A percentile compares a stretch with the other conserved stretches of the same genome.
Evolutionary conservation across 2,797 vertebrate species (phyloP).

Genomic region (Lepilemur ruficaudatus): DNA sequence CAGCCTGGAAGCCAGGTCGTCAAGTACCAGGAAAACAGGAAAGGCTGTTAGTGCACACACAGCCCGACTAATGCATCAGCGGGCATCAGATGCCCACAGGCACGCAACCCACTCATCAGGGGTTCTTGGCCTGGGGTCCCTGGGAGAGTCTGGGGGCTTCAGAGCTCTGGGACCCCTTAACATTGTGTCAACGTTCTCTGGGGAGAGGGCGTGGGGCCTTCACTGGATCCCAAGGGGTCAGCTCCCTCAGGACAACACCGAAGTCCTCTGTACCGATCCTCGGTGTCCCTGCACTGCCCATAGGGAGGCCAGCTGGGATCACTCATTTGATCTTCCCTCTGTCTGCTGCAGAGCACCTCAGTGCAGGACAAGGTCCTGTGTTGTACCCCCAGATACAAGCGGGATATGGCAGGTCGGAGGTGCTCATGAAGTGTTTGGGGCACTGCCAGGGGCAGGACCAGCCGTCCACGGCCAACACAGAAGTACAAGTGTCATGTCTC

Average conservation of each 20-base stretch:
- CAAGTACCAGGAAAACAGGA: neutral
- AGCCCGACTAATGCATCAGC: fast-evolving
- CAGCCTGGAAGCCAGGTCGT: neutral
- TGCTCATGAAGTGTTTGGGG: too few species aligned
- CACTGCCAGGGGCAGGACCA: too few species aligned
- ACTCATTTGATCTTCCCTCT: too few species aligned
- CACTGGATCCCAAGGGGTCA: neutral
- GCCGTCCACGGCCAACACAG: neutral
- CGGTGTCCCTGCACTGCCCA: neutral
- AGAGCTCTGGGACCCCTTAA: neutral
- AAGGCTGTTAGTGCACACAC: neutral
- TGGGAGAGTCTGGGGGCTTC: neutral
- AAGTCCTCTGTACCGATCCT: neutral
- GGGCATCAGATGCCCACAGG: neutral
- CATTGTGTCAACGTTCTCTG: neutral
- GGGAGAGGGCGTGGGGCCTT: fast-evolving
- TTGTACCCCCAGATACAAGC: too few species aligned
- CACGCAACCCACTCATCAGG: neutral
- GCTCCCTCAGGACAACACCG: neutral
- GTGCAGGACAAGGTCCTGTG: too few species aligned
- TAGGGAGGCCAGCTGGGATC: neutral
- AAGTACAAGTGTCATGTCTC: fast-evolving
- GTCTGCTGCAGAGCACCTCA: neutral
- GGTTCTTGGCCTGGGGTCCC: neutral
- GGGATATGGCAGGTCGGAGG: neutral